Percentiles rank a stretch among this genome's conserved stretches.
phyloP scores from a whole-genome alignment of 2,113 vertebrate species.

The Nycticorax nycticorax region DNA sequence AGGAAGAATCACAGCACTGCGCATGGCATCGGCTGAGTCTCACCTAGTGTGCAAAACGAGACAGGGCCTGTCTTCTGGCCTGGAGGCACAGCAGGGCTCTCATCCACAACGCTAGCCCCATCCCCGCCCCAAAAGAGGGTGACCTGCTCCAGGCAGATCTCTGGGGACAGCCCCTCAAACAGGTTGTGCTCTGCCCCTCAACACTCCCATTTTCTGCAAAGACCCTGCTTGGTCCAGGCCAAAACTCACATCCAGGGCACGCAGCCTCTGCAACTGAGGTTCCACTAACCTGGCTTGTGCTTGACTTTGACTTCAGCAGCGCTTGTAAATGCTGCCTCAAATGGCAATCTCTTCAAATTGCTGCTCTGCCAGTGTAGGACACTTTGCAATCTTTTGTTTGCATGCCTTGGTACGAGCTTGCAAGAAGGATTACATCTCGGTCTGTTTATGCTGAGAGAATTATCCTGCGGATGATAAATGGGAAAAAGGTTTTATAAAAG shows the following conservation, averaged over 20 bases:
- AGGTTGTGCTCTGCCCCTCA: rapidly evolving
- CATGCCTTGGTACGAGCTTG: not conserved
- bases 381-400: not conserved
- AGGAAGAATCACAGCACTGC: not conserved
- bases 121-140: not conserved
- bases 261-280: not conserved
- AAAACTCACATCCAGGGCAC: not conserved
- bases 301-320: not conserved
- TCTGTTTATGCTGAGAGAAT: not conserved
- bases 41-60: not conserved
- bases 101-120: not conserved
- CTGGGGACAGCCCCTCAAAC: not conserved
- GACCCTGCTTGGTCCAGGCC: not conserved
- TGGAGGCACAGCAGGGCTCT: not conserved
- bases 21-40: not conserved
- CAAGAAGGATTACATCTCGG: not conserved
- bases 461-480: not conserved
- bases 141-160: not conserved
- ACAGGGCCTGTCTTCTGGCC: not conserved
- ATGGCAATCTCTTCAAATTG: not conserved
- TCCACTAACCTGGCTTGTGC: not conserved
- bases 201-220: not conserved
- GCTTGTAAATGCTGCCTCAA: not conserved
- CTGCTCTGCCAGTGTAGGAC: not conserved
- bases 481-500: not conserved